phyloP scores from a whole-genome alignment of 1,140 invertebrate genomes.

The Drosophila leontia region DNA sequence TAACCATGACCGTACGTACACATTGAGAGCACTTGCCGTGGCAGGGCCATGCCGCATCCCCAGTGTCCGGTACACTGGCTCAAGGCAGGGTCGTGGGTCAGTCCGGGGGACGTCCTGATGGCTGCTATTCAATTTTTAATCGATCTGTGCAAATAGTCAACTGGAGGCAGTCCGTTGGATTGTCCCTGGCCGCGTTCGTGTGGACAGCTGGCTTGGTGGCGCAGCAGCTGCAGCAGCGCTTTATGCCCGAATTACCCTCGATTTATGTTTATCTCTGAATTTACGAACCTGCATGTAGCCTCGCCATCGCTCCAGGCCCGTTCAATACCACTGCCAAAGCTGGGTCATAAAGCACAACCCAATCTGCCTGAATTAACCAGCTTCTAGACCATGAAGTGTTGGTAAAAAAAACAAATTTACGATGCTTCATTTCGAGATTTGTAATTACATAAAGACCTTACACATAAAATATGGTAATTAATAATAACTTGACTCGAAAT shows the following conservation, averaged over 20 bases:
- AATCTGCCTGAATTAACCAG: background rate
- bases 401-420: background rate
- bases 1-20: constrained; percentile 21
- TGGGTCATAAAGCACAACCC: background rate
- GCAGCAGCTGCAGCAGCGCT: constrained; percentile 63
- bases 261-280: constrained; percentile 82
- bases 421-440: background rate
- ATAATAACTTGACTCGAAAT: background rate
- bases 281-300: constrained; percentile 65
- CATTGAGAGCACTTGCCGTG: constrained; percentile 2
- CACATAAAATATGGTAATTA: background rate
- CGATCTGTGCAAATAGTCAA: constrained; percentile 61
- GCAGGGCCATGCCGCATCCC: constrained; percentile 32
- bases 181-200: constrained; percentile 34
- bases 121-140: constrained; percentile 75
- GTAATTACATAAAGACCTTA: background rate
- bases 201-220: constrained; percentile 53
- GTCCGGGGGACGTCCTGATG: constrained; percentile 35
- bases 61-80: constrained; percentile 6
- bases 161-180: constrained; percentile 27
- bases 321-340: constrained; percentile 22
- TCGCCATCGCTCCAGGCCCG: background rate
- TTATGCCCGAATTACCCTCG: constrained; percentile 76
- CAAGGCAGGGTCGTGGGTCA: background rate
- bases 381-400: background rate